Percentiles rank a stretch among this genome's conserved stretches.
These are phyloP conservation scores for Drosophila willistoni DNA, from an alignment of 1,140 invertebrate species.

Conservation along the genomic window DNA sequence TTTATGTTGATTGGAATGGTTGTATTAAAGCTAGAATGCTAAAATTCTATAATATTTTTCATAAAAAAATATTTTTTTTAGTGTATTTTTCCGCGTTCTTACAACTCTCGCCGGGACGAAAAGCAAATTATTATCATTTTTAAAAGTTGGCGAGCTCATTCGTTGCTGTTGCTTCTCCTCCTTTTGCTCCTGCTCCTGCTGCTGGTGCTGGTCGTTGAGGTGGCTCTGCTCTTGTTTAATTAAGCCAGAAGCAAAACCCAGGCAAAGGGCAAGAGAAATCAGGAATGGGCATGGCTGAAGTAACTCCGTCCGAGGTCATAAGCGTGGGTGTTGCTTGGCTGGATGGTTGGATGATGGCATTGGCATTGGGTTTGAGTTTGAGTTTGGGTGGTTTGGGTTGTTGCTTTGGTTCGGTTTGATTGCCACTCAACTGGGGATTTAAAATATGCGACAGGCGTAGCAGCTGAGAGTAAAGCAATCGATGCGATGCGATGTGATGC, in stretches of 20 bases:
- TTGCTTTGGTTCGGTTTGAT: slow-evolving; percentile 57
- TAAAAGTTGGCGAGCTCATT: slow-evolving; percentile 66
- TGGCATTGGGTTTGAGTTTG: not conserved
- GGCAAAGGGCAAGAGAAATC: slow-evolving; percentile 4
- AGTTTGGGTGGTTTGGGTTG: slow-evolving; percentile 23
- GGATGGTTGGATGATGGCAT: slow-evolving; percentile 30
- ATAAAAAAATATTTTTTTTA: not conserved
- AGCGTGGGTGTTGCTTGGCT: slow-evolving; percentile 15
- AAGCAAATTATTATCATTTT: slow-evolving; percentile 74
- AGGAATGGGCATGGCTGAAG: slow-evolving; percentile 4
- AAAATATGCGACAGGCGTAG: slow-evolving; percentile 78
- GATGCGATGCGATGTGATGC: slow-evolving; percentile 44
- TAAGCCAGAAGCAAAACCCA: slow-evolving; percentile 57
- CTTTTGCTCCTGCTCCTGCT: slow-evolving; percentile 7
- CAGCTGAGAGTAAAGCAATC: slow-evolving; percentile 65
- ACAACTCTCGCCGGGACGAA: slow-evolving; percentile 38
- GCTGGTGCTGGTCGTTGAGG: slow-evolving; percentile 55
- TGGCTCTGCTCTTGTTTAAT: slow-evolving; percentile 75
- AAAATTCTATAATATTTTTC: not conserved
- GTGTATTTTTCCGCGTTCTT: slow-evolving; percentile 23
- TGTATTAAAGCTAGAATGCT: too few species aligned
- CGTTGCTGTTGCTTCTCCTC: slow-evolving; percentile 23
- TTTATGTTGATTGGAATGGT: too few species aligned
- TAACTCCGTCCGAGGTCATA: slow-evolving; percentile 42
- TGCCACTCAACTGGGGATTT: slow-evolving; percentile 80